Conservation (phyloP, 2,888 invertebrate species). For the Metopia argyrocephala region DNA sequence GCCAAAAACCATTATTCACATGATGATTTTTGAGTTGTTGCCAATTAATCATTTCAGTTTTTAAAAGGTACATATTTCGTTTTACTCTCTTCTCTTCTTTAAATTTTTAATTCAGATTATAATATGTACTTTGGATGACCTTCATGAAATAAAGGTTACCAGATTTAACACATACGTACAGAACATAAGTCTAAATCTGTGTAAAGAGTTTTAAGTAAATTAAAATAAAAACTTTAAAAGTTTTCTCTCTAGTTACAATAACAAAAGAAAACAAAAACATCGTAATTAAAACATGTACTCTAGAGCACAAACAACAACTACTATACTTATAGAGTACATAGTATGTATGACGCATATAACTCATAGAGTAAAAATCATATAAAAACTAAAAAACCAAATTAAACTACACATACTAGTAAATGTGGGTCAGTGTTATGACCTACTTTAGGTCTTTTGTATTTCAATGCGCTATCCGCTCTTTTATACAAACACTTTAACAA, state of each 20-base stretch:
- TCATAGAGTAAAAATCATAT: slow-evolving; percentile 8
- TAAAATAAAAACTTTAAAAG: slow-evolving; percentile 1
- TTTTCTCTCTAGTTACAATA: not conserved
- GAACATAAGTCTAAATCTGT: not conserved
- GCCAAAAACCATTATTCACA: slow-evolving; percentile 20
- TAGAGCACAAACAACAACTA: not conserved
- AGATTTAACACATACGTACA: not conserved
- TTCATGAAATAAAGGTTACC: slow-evolving; percentile 45
- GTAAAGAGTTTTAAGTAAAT: slow-evolving; percentile 1
- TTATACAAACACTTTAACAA: not conserved
- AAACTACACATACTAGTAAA: too few species aligned
- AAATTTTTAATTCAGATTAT: not conserved
- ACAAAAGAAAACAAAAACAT: slow-evolving; percentile 18
- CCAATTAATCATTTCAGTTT: slow-evolving; percentile 46
- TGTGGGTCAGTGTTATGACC: slow-evolving; percentile 59
- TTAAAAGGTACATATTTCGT: slow-evolving; percentile 6
- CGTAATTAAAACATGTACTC: not conserved
- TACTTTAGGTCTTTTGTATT: slow-evolving; percentile 33
- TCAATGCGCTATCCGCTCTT: not conserved
- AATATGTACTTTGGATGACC: slow-evolving; percentile 23
- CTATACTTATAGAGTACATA: not conserved
- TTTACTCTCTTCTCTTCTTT: not conserved
- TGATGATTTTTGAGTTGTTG: slow-evolving; percentile 43
- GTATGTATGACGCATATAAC: slow-evolving; percentile 14
- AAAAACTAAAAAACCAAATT: not conserved